Conservation (phyloP, 2,113 vertebrate species). For the Ammodramus savannarum region DNA sequence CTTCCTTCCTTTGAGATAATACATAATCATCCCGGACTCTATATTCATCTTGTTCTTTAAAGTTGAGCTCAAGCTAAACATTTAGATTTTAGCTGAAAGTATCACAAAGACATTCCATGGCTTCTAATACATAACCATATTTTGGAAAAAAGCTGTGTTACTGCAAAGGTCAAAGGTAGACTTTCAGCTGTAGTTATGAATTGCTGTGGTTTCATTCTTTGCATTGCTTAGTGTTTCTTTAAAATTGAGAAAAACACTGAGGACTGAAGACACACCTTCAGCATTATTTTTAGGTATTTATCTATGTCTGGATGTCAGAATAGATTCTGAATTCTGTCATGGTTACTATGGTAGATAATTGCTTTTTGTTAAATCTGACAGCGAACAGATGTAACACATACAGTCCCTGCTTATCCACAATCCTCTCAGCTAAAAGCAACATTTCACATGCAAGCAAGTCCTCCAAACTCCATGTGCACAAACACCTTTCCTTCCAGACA, state of each 20-base stretch:
- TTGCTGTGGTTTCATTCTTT: neutral
- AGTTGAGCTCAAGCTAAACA: neutral
- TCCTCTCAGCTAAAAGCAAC: neutral
- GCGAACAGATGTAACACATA: neutral
- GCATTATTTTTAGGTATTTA: neutral
- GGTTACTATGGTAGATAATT: neutral
- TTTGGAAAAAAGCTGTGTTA: neutral
- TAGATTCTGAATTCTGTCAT: neutral
- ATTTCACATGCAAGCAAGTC: neutral
- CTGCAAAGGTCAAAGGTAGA: neutral
- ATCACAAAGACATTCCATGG: neutral
- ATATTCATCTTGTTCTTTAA: neutral
- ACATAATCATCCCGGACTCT: neutral
- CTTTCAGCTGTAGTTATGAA: neutral
- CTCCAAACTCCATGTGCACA: neutral
- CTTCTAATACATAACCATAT: neutral
- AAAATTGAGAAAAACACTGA: neutral
- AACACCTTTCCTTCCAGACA: neutral
- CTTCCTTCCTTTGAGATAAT: neutral
- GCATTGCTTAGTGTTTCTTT: neutral
- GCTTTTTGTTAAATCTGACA: neutral
- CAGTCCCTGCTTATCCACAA: neutral
- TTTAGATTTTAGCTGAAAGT: neutral
- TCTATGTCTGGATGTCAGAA: neutral
- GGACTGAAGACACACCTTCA: neutral